Percentiles rank a stretch among this genome's conserved stretches.
Evolutionary conservation across 1,140 invertebrate genomes (phyloP).

Genomic region (Panagrolaimus sp.): DNA sequence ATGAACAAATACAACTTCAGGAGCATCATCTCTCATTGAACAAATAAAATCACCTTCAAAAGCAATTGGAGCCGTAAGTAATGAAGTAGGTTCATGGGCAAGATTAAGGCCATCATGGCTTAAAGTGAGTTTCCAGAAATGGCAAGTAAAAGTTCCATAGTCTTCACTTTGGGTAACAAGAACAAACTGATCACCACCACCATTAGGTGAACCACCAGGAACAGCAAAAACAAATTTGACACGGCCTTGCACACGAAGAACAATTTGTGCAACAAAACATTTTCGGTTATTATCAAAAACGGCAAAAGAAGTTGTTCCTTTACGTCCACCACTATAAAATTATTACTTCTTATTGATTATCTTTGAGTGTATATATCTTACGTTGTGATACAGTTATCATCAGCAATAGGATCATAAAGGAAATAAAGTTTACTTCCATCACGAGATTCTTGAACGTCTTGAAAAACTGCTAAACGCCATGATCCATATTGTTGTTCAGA

Average conservation of each 20-base stretch:
- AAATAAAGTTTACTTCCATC: constrained; percentile 55
- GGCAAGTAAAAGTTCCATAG: constrained; percentile 51
- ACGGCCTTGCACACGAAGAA: constrained; percentile 49
- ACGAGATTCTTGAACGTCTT: constrained; percentile 56
- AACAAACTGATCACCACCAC: constrained; percentile 48
- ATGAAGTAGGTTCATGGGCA: constrained; percentile 38
- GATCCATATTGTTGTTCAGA: constrained; percentile 53
- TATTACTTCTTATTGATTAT: constrained; percentile 10
- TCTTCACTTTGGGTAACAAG: constrained; percentile 52
- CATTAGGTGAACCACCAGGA: constrained; percentile 40
- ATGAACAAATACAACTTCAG: constrained; percentile 54
- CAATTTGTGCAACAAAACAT: constrained; percentile 56
- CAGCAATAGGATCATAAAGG: constrained; percentile 55
- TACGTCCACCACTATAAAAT: constrained; percentile 50
- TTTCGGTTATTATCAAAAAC: constrained; percentile 54
- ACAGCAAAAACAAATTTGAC: constrained; percentile 56
- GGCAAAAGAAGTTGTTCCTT: constrained; percentile 47
- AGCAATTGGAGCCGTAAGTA: constrained; percentile 43
- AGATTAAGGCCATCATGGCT: constrained; percentile 45
- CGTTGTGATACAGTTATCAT: constrained; percentile 53
- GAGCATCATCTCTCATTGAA: constrained; percentile 52
- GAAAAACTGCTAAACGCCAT: constrained; percentile 54
- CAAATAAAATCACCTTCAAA: constrained; percentile 55
- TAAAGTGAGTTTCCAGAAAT: constrained; percentile 52
- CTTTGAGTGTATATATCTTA: constrained; percentile 24